Conservation (phyloP, 2,797 vertebrate species). For the Psittacula echo region DNA sequence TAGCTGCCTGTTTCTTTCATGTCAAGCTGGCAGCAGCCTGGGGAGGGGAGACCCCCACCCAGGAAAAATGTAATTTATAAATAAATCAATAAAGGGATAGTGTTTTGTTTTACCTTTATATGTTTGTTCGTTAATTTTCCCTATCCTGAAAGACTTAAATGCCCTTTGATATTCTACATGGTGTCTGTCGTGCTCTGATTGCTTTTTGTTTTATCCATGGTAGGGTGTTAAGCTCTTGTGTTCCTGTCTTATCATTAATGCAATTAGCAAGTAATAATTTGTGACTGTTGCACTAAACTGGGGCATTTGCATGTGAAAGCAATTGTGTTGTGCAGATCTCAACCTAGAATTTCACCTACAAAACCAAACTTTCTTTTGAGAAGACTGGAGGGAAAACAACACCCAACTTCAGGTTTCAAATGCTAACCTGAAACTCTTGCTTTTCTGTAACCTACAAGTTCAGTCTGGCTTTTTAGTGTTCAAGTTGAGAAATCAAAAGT, state of each 20-base stretch:
- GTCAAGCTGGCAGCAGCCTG: slow-evolving; percentile 14
- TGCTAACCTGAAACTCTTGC: background rate
- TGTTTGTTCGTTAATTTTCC: background rate
- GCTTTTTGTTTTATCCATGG: background rate
- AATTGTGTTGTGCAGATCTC: background rate
- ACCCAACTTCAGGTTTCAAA: background rate
- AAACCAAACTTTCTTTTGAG: background rate
- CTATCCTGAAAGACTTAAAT: background rate
- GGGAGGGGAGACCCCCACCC: background rate
- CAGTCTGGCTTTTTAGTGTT: background rate
- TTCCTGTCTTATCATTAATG: background rate
- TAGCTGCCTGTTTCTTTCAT: slow-evolving; percentile 22
- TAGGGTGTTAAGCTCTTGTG: background rate
- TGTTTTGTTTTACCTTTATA: background rate
- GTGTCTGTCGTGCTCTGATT: background rate
- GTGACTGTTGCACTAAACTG: background rate
- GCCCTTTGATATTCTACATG: background rate
- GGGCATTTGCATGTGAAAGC: background rate
- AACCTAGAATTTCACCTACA: background rate
- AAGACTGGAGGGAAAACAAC: background rate
- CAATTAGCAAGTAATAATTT: background rate
- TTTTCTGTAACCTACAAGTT: background rate
- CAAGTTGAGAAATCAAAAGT: background rate
- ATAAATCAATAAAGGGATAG: background rate
- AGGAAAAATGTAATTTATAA: background rate